Conservation (phyloP, 2,797 vertebrate genomes). For the Pipistrellus pipistrellus region DNA sequence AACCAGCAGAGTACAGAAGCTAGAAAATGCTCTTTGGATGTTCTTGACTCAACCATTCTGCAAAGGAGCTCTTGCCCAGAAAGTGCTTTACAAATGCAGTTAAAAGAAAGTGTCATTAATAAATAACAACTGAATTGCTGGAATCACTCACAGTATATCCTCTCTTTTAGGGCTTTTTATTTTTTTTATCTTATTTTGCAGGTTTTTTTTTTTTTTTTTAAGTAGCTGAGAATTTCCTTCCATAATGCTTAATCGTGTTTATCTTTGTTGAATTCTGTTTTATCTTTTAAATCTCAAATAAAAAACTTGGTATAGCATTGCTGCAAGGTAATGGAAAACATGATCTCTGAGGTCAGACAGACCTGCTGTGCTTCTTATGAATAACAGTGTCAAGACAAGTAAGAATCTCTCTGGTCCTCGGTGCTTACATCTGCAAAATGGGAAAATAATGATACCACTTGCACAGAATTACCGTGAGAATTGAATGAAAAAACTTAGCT, state of each 20-base stretch:
- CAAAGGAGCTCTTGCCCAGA: background rate
- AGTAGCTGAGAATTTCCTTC: background rate
- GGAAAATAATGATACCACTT: background rate
- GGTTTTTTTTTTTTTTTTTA: background rate
- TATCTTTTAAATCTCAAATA: conserved; percentile 2
- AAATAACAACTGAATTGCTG: background rate
- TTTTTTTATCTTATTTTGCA: conserved; percentile 19
- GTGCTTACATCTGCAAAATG: background rate
- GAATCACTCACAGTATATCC: background rate
- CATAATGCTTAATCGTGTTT: background rate
- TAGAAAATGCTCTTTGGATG: background rate
- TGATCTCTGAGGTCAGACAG: background rate
- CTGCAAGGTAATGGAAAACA: background rate
- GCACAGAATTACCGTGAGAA: background rate
- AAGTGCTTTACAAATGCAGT: background rate
- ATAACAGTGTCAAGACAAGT: background rate
- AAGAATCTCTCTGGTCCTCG: background rate
- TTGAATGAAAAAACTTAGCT: background rate
- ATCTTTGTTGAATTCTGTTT: background rate
- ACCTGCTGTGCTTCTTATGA: background rate
- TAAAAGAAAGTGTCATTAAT: conserved; percentile 9
- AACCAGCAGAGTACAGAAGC: background rate
- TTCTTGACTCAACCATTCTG: background rate
- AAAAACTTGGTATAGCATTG: background rate
- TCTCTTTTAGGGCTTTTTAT: background rate